Evolutionary conservation across 2,113 vertebrate species (phyloP), one percentile per base, ranked within the genome.

Genomic region (Macquaria ambigua): DNA sequence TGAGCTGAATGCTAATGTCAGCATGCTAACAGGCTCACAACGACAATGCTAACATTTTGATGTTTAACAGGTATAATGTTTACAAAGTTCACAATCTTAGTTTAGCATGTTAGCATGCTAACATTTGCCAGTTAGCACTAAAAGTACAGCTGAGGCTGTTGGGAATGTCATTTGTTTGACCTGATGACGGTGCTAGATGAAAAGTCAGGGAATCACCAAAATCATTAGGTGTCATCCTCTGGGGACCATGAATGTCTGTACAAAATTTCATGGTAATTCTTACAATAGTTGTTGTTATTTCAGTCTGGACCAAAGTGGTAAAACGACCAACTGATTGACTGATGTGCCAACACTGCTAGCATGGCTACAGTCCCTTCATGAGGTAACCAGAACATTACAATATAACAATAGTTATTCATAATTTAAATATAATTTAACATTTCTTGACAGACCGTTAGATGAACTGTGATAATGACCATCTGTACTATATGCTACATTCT

Each of bases 381-480:
- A 18, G 20, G 9, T 48, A 74, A 58, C 1, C 3, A 15, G 14
- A 69, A 37, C 34, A 77, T 48, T 56, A 63, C 23, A 48, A 69
- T 68, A 77, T 48, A 50, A 63, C 23, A 48, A 69, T 68, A 53
- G 68, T 58, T 62, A n/a, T 73, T 77, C 50, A 50, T 34, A 8
- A 66, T 76, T 67, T 52, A 52, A 71, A 79, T 14, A 63, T 59
- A n/a, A 43, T 74, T 74, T 50, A 41, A 68, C 14, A n/a, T 18
- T 59, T 41, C 62, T 34, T 91, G 90, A 87, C 82, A 62, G 86
- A 61, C 43, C 53, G 75, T 77, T 61, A 20, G n/a, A 82, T 74
- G 73, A 67, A 87, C 83, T 87, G 87, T 61, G 52, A 74, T 89
- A 81, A 89, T 61, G 78, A 34, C 61, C 75, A 56, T 69, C 62